Conservation (phyloP, 2,888 invertebrate species). For the Merodon equestris region DNA sequence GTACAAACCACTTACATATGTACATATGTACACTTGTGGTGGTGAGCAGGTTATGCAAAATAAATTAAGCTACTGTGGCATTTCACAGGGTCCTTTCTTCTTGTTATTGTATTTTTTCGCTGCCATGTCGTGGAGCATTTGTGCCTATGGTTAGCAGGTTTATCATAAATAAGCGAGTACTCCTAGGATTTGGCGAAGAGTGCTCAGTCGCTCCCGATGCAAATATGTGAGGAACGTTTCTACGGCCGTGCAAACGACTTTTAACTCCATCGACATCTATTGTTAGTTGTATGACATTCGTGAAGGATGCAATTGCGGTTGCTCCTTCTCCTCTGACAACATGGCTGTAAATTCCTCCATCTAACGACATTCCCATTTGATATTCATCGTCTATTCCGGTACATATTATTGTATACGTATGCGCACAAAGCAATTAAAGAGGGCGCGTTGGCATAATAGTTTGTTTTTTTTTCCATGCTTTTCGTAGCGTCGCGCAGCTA, state of each 20-base stretch:
- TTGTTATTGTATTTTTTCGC: constrained; percentile 23
- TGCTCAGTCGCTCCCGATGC: constrained; percentile 39
- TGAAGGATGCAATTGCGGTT: neutral
- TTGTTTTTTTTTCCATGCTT: constrained; percentile 5
- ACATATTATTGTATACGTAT: constrained; percentile 44
- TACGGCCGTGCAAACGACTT: constrained; percentile 50
- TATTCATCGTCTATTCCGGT: constrained; percentile 46
- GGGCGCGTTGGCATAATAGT: constrained; percentile 31
- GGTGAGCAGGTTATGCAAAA: constrained; percentile 51
- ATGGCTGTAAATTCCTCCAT: constrained; percentile 49
- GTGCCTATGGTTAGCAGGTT: constrained; percentile 50
- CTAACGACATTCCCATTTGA: constrained; percentile 60
- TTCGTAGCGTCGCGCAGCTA: neutral
- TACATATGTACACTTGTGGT: constrained; percentile 29
- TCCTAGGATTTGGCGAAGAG: constrained; percentile 49
- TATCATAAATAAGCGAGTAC: constrained; percentile 59
- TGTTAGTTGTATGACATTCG: constrained; percentile 37
- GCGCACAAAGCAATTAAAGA: constrained; percentile 57
- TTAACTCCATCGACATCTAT: constrained; percentile 52
- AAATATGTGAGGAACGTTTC: constrained; percentile 31
- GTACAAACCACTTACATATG: too few species aligned
- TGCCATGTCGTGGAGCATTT: constrained; percentile 24
- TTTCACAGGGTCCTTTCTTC: constrained; percentile 48
- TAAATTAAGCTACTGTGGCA: constrained; percentile 61
- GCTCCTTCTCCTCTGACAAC: neutral